Base-by-base conservation (phyloP, 2,888 invertebrate genomes). In the Lycia hirtaria region DNA sequence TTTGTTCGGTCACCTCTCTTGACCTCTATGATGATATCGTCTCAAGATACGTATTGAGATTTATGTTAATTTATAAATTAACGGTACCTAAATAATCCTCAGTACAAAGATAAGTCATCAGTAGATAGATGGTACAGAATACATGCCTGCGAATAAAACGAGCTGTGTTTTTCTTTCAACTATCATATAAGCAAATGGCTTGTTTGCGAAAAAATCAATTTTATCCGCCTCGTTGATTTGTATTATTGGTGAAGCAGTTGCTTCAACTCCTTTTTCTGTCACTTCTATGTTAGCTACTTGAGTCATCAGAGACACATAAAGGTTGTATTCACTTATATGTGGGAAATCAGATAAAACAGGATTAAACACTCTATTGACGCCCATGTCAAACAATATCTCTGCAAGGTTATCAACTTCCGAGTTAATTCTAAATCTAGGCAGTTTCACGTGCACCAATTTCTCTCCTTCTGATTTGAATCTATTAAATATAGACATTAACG, bases 331-430 rank as follows among this genome's bases (percentile, higher is more conserved):
- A 69, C 81, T 86, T 5, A 88, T 83, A 15, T 74, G 73, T 0
- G 62, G 66, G 0, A 88, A 71, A 17, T 88, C 76, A 1, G 87
- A 81, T 10, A 65, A 15, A 0, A 75, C 62, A 1, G 80, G 81
- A 54, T 82, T 62, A 57, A 89, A 89, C 12, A 87, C 70, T n/a
- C 75, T 79, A 30, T 62, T 72, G 0, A 87, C 69, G 0, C 88
- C 88, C 85, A 88, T 85, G 71, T 89, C 88, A 30, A 66, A 69
- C 0, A 88, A 17, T 24, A 88, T 52, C 53, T 88, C 88, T 0
- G 82, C 73, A 9, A 88, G 65, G 56, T 82, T 86, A 4, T 78
- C 78, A 1, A 83, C 20, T 3, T 76, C 78, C 0, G 81, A 76
- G 0, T 60, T 73, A 4, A 83, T 75, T 60, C 71, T 76, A 55